phyloP scores from a whole-genome alignment of 2,797 vertebrate genomes.

The Gymnoscopelus braueri region DNA sequence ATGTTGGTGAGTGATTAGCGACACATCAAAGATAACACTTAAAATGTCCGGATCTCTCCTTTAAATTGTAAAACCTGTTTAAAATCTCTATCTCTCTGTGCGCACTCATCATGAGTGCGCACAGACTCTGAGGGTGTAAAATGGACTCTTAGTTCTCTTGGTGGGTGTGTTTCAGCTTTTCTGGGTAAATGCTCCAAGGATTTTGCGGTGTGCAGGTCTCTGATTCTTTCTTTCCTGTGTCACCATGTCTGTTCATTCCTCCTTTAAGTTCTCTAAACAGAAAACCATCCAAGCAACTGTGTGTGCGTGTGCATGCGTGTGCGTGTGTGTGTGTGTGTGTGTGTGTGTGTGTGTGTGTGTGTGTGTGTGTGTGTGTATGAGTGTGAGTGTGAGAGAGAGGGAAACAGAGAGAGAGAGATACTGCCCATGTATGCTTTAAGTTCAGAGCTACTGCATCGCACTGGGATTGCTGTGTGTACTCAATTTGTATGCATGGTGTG shows the following conservation, averaged over 20 bases:
- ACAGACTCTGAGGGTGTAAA: too few relatives aligned
- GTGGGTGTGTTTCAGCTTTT: too few relatives aligned
- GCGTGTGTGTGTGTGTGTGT: neutral
- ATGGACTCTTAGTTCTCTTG: too few relatives aligned
- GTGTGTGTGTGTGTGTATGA: slow-evolving; percentile 27
- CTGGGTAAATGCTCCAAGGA: too few relatives aligned
- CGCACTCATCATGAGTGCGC: too few relatives aligned
- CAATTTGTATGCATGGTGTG: slow-evolving; percentile 67
- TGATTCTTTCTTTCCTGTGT: neutral
- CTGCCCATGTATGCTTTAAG: slow-evolving; percentile 52
- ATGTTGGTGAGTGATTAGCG: too few relatives aligned
- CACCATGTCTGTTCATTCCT: neutral
- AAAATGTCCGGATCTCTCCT: too few relatives aligned
- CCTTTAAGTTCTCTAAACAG: neutral
- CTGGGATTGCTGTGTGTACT: slow-evolving; percentile 55
- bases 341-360: neutral
- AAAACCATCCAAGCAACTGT: slow-evolving; percentile 16
- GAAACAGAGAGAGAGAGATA: slow-evolving; percentile 4
- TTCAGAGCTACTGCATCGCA: slow-evolving; percentile 56
- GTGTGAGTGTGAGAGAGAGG: neutral
- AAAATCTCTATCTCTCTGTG: neutral
- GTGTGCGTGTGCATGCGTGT: neutral
- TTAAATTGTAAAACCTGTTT: neutral
- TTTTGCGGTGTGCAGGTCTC: neutral
- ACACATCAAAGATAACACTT: too few relatives aligned